A percentile compares a stretch with the other conserved stretches of the same genome.
Evolutionary conservation across 1,140 invertebrate species (phyloP).

Genomic region (Nebria ingens): DNA sequence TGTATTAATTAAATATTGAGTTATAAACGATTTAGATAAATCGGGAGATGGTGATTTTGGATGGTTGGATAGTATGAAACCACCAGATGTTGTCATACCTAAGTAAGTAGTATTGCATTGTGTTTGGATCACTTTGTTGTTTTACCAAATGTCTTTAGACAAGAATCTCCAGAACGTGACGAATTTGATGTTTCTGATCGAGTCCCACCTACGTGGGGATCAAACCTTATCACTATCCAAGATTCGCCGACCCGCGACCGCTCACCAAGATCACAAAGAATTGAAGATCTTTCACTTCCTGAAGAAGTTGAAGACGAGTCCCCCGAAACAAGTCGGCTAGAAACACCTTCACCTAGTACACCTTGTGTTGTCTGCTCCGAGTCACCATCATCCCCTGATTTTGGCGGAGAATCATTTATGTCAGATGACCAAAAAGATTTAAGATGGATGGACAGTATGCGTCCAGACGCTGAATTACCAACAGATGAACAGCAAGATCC

Average conservation of each 20-base stretch:
- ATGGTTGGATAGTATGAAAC: too few relatives aligned
- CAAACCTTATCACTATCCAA: slow-evolving; percentile 26
- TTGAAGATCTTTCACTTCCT: too few relatives aligned
- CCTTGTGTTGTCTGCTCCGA: too few relatives aligned
- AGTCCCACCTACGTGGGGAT: slow-evolving; percentile 28
- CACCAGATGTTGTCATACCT: too few relatives aligned
- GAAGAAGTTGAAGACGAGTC: too few relatives aligned
- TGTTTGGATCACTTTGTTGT: too few relatives aligned
- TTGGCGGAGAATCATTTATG: neutral
- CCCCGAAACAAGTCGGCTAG: too few relatives aligned
- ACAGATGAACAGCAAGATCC: neutral
- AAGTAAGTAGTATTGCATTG: too few relatives aligned
- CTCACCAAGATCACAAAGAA: too few relatives aligned
- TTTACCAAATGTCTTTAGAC: too few relatives aligned
- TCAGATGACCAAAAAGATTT: neutral
- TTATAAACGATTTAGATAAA: neutral
- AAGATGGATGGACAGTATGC: neutral
- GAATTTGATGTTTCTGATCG: slow-evolving; percentile 11
- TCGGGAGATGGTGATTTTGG: neutral
- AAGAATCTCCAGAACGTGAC: neutral
- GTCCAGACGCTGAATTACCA: neutral
- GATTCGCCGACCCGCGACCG: slow-evolving; percentile 13
- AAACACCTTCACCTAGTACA: too few relatives aligned
- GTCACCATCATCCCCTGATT: too few relatives aligned
- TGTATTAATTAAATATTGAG: neutral